Evolutionary conservation across 2,888 invertebrate species (phyloP).

Genomic region (Athetis lepigone): DNA sequence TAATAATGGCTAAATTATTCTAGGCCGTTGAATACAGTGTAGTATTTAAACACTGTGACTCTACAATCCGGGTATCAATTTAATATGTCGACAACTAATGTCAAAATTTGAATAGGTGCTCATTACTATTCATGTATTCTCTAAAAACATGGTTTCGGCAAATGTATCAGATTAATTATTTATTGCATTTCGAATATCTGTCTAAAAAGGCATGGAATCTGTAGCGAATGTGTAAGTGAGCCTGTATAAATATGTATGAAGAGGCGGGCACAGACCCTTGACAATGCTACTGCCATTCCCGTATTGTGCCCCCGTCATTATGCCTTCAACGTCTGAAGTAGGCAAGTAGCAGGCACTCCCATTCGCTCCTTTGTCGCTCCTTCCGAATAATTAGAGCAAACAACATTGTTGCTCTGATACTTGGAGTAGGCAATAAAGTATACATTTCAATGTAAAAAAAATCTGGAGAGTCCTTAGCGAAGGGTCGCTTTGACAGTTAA

Average conservation of each 20-base stretch:
- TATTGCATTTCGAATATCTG: conserved; percentile 50
- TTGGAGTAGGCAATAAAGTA: conserved; percentile 82
- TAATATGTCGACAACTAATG: conserved; percentile 61
- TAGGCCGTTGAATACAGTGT: conserved; percentile 34
- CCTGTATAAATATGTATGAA: conserved; percentile 87
- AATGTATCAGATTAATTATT: conserved; percentile 69
- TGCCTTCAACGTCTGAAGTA: conserved; percentile 79
- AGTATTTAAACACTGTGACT: conserved; percentile 31
- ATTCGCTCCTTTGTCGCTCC: conserved; percentile 84
- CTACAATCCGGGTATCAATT: conserved; percentile 49
- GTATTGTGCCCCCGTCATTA: conserved; percentile 84
- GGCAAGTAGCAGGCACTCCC: conserved; percentile 77
- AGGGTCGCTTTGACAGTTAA: conserved; percentile 84
- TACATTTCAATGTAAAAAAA: conserved; percentile 87
- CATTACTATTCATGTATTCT: conserved; percentile 63
- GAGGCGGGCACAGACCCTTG: conserved; percentile 79
- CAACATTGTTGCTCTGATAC: conserved; percentile 76
- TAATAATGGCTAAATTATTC: conserved; percentile 54
- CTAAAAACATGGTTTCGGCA: conserved; percentile 63
- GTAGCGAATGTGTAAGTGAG: conserved; percentile 69
- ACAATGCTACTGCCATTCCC: conserved; percentile 81
- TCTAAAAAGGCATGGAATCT: conserved; percentile 59
- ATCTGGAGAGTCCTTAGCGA: conserved; percentile 78
- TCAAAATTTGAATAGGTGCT: conserved; percentile 60
- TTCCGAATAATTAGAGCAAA: conserved; percentile 89